Percentiles rank a stretch among this genome's conserved stretches.
Evolutionary conservation across 2,113 vertebrate species (phyloP).

Genomic region (Pituophis catenifer): DNA sequence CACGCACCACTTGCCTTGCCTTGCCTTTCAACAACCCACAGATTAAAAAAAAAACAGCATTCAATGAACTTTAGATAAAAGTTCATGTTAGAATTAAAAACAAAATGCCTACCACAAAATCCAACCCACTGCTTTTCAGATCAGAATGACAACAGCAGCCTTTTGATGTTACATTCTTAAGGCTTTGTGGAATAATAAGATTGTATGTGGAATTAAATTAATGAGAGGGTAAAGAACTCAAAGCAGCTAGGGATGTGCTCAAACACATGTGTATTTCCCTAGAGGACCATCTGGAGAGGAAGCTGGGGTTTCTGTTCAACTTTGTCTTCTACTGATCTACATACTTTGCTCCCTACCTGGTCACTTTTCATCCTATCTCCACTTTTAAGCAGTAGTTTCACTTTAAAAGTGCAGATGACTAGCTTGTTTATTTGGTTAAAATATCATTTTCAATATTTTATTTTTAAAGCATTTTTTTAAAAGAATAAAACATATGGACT

Average conservation of each 20-base stretch:
- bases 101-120: neutral
- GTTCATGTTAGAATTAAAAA: rapidly evolving
- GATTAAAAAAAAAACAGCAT: neutral
- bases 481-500: neutral
- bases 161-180: neutral
- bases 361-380: neutral
- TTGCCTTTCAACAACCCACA: neutral
- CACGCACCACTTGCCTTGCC: neutral
- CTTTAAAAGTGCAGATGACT: neutral
- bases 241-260: neutral
- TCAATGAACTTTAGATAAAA: neutral
- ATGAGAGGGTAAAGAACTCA: neutral
- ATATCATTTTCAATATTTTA: neutral
- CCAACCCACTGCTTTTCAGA: neutral
- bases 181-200: neutral
- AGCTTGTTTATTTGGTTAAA: neutral
- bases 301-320: neutral
- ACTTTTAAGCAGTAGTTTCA: neutral
- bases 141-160: neutral
- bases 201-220: neutral
- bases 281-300: neutral
- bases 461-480: neutral
- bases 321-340: neutral
- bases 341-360: too few species aligned
- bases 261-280: neutral